A percentile compares a stretch with the other conserved stretches of the same genome.
Conservation (phyloP, 2,797 vertebrate species). For the Sibirionetta formosa region DNA sequence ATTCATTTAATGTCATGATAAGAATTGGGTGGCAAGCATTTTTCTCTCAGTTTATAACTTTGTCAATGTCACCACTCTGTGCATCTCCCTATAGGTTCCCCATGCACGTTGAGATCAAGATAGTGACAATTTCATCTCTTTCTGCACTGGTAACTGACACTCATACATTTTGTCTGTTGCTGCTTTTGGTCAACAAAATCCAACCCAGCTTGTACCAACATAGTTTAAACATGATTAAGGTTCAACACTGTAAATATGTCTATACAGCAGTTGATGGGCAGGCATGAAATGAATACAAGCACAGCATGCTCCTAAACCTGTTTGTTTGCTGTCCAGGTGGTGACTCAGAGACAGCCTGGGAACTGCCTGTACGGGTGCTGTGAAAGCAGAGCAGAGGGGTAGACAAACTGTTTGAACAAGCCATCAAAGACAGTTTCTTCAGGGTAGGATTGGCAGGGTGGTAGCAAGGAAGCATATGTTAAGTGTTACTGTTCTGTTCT, state of each 20-base stretch:
- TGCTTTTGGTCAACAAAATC: background rate
- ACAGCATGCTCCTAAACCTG: background rate
- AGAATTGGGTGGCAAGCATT: background rate
- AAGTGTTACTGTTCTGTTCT: slow-evolving; percentile 42
- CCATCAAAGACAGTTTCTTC: background rate
- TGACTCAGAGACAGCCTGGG: background rate
- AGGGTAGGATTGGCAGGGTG: background rate
- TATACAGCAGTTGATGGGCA: background rate
- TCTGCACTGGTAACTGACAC: background rate
- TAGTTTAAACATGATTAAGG: background rate
- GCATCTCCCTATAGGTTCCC: background rate
- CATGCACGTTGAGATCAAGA: rapidly evolving
- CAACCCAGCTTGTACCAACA: background rate
- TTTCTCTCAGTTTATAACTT: background rate
- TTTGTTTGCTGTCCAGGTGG: background rate
- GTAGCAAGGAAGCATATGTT: slow-evolving; percentile 40
- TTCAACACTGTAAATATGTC: background rate
- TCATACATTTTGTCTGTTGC: background rate
- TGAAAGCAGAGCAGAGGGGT: background rate
- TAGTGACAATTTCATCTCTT: background rate
- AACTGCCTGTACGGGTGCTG: background rate
- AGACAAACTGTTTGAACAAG: background rate
- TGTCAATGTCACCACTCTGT: background rate
- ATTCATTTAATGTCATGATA: background rate
- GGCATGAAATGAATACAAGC: background rate